phyloP scores from a whole-genome alignment of 2,113 vertebrate species.

The Noturus placidus region DNA sequence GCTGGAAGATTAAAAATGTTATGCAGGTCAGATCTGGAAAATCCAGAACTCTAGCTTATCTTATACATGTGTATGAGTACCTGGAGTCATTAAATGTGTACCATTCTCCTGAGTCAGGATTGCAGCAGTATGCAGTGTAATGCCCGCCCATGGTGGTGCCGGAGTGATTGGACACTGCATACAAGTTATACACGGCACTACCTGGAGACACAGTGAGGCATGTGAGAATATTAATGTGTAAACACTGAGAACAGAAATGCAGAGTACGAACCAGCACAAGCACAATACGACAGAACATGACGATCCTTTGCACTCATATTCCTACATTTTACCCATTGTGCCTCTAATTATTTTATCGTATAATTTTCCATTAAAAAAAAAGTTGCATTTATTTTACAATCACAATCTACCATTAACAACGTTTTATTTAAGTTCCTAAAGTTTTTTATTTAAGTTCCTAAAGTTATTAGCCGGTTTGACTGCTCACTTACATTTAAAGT shows the following conservation, averaged over 20 bases:
- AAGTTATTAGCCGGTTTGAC: background rate
- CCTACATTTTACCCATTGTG: background rate
- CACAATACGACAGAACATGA: too few species aligned
- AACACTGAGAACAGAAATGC: background rate
- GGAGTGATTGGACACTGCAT: constrained; percentile 97
- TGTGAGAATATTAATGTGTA: background rate
- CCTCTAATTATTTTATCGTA: background rate
- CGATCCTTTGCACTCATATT: background rate
- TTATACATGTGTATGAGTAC: constrained; percentile 63
- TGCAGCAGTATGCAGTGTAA: constrained; percentile 96
- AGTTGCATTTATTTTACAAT: background rate
- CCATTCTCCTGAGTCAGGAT: constrained; percentile 88
- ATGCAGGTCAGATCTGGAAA: background rate
- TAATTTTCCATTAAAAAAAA: background rate
- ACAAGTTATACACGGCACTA: constrained; percentile 92
- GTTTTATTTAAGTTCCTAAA: background rate
- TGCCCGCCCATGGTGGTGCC: constrained; percentile 98
- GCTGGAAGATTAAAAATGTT: background rate
- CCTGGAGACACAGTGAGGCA: constrained; percentile 65
- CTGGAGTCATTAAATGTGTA: constrained; percentile 96
- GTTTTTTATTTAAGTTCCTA: background rate
- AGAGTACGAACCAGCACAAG: background rate
- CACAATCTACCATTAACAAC: background rate
- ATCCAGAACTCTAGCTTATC: background rate
- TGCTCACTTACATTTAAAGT: background rate